A percentile compares a stretch with the other conserved stretches of the same genome.
These are phyloP conservation scores for Coregonus clupeaformis DNA, from an alignment of 2,113 vertebrate genomes.

Conservation along the genomic window DNA sequence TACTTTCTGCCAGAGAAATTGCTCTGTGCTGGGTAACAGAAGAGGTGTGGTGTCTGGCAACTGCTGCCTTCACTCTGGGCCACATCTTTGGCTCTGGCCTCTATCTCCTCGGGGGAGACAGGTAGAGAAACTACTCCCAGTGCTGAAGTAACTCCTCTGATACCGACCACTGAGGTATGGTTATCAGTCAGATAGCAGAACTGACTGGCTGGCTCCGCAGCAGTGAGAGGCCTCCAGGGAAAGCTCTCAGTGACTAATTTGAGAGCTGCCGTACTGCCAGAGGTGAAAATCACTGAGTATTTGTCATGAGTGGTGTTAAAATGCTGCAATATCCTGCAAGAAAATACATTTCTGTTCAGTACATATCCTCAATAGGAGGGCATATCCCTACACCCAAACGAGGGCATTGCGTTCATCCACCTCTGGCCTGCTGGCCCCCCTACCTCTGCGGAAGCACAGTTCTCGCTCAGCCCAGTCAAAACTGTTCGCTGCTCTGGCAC, in stretches of 20 bases:
- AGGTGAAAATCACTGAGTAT: slow-evolving; percentile 91
- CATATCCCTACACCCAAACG: too few relatives aligned
- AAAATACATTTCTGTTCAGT: slow-evolving; percentile 26
- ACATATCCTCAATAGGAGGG: background rate
- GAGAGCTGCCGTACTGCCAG: slow-evolving; percentile 90
- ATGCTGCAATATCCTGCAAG: slow-evolving; percentile 86
- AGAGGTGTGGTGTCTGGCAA: slow-evolving; percentile 81
- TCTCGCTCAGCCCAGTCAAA: too few relatives aligned
- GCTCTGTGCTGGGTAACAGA: slow-evolving; percentile 95
- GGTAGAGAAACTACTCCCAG: slow-evolving; percentile 70
- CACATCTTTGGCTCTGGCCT: slow-evolving; percentile 39
- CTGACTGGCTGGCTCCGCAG: slow-evolving; percentile 64
- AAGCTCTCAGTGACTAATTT: slow-evolving; percentile 91
- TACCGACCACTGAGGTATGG: slow-evolving; percentile 95
- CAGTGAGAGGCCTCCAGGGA: slow-evolving; percentile 79
- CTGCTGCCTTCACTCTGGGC: slow-evolving; percentile 26
- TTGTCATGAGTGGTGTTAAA: slow-evolving; percentile 86
- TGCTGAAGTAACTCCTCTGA: slow-evolving; percentile 74
- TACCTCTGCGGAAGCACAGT: too few relatives aligned
- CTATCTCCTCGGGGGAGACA: slow-evolving; percentile 77
- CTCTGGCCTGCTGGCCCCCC: too few relatives aligned
- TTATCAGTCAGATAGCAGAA: slow-evolving; percentile 93
- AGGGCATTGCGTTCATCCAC: too few relatives aligned
- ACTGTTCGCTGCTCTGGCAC: too few relatives aligned
- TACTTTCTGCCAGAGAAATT: slow-evolving; percentile 95